phyloP scores from a whole-genome alignment of 2,113 vertebrate genomes.

The Centropristis striata region DNA sequence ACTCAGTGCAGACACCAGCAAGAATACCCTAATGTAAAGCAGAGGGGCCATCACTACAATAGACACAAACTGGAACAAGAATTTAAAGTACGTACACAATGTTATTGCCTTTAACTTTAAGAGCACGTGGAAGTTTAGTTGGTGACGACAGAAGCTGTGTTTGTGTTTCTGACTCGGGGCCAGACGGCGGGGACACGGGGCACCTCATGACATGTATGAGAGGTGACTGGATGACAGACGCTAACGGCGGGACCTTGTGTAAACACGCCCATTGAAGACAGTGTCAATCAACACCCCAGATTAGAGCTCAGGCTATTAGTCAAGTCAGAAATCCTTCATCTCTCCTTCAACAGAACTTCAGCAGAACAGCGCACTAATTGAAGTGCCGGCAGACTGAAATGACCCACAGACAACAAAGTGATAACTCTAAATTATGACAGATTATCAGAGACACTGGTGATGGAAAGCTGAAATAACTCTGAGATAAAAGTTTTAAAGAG shows the following conservation, averaged over 20 bases:
- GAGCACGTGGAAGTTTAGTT: conserved; percentile 32
- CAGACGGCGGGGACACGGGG: conserved; percentile 41
- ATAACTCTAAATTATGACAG: conserved; percentile 40
- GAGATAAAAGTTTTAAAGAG: conserved; percentile 41
- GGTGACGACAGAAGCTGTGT: conserved; percentile 52
- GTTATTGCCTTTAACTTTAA: conserved; percentile 38
- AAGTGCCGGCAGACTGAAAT: conserved; percentile 35
- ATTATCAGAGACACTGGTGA: conserved; percentile 38
- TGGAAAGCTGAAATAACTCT: conserved; percentile 24
- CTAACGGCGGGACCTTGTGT: conserved; percentile 65
- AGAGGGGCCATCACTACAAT: not conserved
- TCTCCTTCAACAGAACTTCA: conserved; percentile 65
- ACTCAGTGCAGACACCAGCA: not conserved
- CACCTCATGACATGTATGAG: conserved; percentile 75
- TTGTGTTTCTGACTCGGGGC: conserved; percentile 57
- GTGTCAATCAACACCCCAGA: conserved; percentile 73
- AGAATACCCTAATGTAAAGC: not conserved
- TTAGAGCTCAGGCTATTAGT: conserved; percentile 67
- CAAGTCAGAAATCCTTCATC: conserved; percentile 70
- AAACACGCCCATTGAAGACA: conserved; percentile 69
- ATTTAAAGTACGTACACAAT: not conserved
- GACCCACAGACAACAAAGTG: conserved; percentile 29
- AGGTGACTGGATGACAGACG: conserved; percentile 79
- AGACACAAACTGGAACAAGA: conserved; percentile 16
- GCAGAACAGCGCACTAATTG: conserved; percentile 41